Base-by-base conservation (phyloP, 1,140 invertebrate species). In the Drosophila sturtevanti region DNA sequence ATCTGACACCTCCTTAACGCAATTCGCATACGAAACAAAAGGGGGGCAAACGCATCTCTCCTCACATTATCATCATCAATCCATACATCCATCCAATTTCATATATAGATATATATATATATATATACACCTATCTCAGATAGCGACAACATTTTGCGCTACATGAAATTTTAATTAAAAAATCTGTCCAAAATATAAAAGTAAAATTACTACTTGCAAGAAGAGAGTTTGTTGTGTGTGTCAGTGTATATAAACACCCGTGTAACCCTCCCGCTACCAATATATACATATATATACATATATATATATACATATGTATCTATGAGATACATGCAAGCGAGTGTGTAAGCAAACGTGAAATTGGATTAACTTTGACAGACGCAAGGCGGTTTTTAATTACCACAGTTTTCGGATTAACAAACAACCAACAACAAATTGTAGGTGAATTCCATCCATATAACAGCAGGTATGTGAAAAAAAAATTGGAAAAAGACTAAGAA, bases 141-240 rank as follows among this genome's bases (percentile, higher is more conserved):
- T 70, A 77, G 60, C 68, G 68, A 84, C 80, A 80, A 66, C 77
- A 84, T 77, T 84, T 82, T 35, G 74, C 68, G 72, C 79, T 66
- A 89, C 84, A 87, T 68, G 79, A 87, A 89, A 87, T 89, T 82
- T 87, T 87, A 87, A 87, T 87, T 87, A 87, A 87, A 87, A 84
- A 89, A 89, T 87, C 84, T 87, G 79, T 89, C 79, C 68, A 55
- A 79, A 77, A 79, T 89, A 79, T 82, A 89, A 89, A 48, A 62
- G 35, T 38, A 48, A 62, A 62, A 86, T 63, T 76, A 86, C 77
- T 68, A 81, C 77, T 48, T 67, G 64, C 72, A 68, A 74, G 63
- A 34, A 22, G 37, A 73, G 77, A 61, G 63, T 55, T 16, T 68
- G 41, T 35, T 21, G 27, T 14, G 24, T 37, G 34, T 18, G 51